Evolutionary conservation across 2,888 invertebrate genomes (phyloP).

Genomic region (Buathra laborator): DNA sequence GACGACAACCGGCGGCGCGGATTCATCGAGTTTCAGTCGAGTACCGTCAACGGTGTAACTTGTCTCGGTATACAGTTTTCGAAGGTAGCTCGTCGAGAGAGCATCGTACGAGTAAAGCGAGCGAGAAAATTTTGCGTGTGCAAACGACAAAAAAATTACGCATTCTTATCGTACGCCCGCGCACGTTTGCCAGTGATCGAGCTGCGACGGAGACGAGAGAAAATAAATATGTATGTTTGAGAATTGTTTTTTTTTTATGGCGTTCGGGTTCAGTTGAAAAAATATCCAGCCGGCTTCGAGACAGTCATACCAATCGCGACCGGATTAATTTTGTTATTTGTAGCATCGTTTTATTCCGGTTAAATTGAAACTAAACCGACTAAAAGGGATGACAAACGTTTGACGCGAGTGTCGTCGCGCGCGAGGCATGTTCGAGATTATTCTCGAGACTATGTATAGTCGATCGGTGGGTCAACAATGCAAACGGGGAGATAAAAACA

Average conservation of each 20-base stretch:
- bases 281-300: conserved; percentile 50
- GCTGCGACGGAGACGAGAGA: not conserved
- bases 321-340: not conserved
- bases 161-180: not conserved
- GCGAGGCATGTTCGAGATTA: too few relatives aligned
- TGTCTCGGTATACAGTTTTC: not conserved
- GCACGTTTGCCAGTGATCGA: not conserved
- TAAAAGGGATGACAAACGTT: too few relatives aligned
- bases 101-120: not conserved
- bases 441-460: too few relatives aligned
- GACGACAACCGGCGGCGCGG: not conserved
- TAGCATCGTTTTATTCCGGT: too few relatives aligned
- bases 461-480: not conserved
- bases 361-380: too few relatives aligned
- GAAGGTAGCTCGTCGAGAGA: conserved; percentile 6
- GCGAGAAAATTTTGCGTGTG: conserved; percentile 10
- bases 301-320: conserved; percentile 39
- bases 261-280: not conserved
- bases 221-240: conserved; percentile 17
- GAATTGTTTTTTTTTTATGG: not conserved
- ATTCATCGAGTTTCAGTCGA: not conserved
- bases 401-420: too few relatives aligned
- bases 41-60: not conserved
- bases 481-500: not conserved
- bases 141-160: not conserved